A percentile compares a stretch with the other conserved stretches of the same genome.
These are phyloP conservation scores for Selene dorsalis DNA, from an alignment of 2,797 vertebrate genomes.

Conservation along the genomic window DNA sequence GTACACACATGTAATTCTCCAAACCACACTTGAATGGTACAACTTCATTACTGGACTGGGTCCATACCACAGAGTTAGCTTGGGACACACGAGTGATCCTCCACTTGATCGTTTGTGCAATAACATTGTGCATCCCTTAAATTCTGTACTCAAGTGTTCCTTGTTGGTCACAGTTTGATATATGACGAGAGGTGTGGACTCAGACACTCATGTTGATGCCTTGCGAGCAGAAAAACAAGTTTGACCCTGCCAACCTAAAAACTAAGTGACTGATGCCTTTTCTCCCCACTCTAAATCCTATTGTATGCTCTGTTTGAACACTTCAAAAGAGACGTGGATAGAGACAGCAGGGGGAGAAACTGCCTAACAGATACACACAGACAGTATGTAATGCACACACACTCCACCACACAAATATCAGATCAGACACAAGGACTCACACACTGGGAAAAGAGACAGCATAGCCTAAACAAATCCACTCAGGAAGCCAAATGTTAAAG, in stretches of 20 bases:
- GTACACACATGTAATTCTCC: neutral
- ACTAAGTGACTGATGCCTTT: conserved; percentile 32
- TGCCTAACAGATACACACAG: conserved; percentile 7
- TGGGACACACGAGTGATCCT: neutral
- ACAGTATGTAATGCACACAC: neutral
- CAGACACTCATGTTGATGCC: conserved; percentile 23
- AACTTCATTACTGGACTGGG: too few species aligned
- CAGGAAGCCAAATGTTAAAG: conserved; percentile 28
- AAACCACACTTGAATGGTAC: too few species aligned
- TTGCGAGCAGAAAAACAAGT: conserved; percentile 25
- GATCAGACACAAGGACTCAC: conserved; percentile 6
- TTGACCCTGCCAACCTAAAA: conserved; percentile 27
- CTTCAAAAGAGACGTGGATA: conserved; percentile 47
- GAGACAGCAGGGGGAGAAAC: conserved; percentile 10
- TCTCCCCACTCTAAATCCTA: conserved; percentile 30
- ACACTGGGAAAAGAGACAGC: conserved; percentile 30
- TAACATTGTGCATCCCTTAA: neutral
- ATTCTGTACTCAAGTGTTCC: neutral
- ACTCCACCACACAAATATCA: conserved; percentile 1
- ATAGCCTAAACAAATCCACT: conserved; percentile 25
- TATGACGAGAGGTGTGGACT: conserved; percentile 15
- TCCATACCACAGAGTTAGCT: neutral
- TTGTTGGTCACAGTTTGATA: conserved; percentile 3
- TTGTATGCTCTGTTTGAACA: conserved; percentile 40
- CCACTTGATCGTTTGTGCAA: conserved; percentile 10